Evolutionary conservation across 2,113 vertebrate genomes (phyloP).

Genomic region (Gorsachius goisagi): DNA sequence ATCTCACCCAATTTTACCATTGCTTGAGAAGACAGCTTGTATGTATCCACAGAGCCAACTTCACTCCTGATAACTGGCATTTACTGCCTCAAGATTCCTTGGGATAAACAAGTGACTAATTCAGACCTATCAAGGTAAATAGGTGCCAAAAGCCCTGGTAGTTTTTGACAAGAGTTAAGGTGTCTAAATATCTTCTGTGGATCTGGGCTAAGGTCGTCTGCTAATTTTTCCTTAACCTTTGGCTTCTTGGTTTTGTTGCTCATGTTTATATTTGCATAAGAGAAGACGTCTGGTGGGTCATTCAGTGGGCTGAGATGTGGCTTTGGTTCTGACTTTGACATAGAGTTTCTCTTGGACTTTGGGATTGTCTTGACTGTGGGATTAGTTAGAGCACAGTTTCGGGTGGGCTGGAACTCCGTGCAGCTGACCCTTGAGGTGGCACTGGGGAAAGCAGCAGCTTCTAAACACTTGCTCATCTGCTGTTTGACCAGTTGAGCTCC

Average conservation of each 20-base stretch:
- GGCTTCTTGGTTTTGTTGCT: not conserved
- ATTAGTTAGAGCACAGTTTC: not conserved
- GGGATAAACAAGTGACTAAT: not conserved
- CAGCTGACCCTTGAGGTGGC: not conserved
- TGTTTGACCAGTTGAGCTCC: not conserved
- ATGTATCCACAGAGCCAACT: not conserved
- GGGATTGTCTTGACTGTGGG: not conserved
- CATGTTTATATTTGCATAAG: not conserved
- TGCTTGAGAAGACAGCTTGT: not conserved
- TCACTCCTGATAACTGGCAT: not conserved
- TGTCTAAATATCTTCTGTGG: not conserved
- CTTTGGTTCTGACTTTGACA: not conserved
- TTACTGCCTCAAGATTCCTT: not conserved
- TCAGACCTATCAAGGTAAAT: not conserved
- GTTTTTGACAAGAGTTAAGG: not conserved
- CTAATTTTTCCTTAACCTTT: not conserved
- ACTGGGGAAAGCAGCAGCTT: not conserved
- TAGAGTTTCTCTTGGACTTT: not conserved
- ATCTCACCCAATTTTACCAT: not conserved
- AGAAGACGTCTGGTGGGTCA: not conserved
- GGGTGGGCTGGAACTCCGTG: not conserved
- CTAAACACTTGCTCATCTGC: not conserved
- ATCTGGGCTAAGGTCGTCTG: not conserved
- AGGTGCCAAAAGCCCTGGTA: not conserved
- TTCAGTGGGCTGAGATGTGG: not conserved